Evolutionary conservation across 2,888 invertebrate genomes (phyloP), one percentile per base, ranked within the genome.

Genomic region (Erannis defoliaria): DNA sequence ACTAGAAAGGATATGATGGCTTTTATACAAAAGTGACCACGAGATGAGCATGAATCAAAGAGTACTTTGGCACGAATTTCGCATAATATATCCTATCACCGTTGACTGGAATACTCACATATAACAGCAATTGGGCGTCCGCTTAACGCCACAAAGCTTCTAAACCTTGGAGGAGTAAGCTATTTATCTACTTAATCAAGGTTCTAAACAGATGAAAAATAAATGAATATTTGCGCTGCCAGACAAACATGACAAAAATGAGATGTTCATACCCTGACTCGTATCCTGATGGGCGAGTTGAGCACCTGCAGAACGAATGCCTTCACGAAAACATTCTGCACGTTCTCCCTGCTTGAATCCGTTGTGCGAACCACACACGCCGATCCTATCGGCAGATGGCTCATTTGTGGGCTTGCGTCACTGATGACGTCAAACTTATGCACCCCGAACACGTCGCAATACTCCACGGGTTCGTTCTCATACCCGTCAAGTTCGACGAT

Each of bases 391-490:
- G 94, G 94, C 78, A 99, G 95, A 91, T 98, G 97, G 73, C 95
- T 96, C 75, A 96, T 94, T 79, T 95, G 96, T 31, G 99, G 99
- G 88, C 97, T 97, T 72, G 98, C 97, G 86, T 99, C 99, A 79
- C 97, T 96, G 76, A 99, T 98, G 82, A 99, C 96, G 88, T 98
- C 97, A 88, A 95, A 97, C 81, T 96, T 96, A 76, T 96, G 96
- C 72, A 94, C 94, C 75, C 96, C 96, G 72, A 98, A 94, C 69
- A 98, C 96, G 85, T 97, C 97, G 82, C 93, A 93, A 80, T 96
- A 97, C 76, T 95, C 94, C 70, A 96, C 93, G 40, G 95, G 90
- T 62, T 96, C 95, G 67, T 94, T 95, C 72, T 96, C 96, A 65
- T 95, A 94, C 37, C 96, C 95, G 88, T 98, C 98, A 73, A 98